These are phyloP conservation scores for Lordiphosa andalusiaca DNA, from an alignment of 2,888 invertebrate species.

Conservation along the genomic window DNA sequence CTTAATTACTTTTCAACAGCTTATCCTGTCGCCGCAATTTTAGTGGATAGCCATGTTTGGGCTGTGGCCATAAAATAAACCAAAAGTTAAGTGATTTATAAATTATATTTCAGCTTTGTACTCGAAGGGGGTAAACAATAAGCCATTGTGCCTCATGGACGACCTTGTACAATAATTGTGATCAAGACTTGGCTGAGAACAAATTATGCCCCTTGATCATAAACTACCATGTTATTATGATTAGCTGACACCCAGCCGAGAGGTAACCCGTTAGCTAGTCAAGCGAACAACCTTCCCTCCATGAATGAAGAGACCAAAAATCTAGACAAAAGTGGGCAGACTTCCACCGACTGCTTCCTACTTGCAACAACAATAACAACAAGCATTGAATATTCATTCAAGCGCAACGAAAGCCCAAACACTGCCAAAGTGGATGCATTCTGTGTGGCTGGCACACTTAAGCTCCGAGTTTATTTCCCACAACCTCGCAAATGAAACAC, in stretches of 20 bases:
- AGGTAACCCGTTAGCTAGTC: slow-evolving; percentile 44
- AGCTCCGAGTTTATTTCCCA: slow-evolving; percentile 46
- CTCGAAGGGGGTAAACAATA: slow-evolving; percentile 36
- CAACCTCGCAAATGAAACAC: slow-evolving; percentile 50
- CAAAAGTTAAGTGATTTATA: slow-evolving; percentile 13
- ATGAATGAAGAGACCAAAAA: slow-evolving; percentile 2
- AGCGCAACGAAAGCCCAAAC: slow-evolving; percentile 32
- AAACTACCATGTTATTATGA: slow-evolving; percentile 36
- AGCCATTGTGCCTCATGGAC: slow-evolving; percentile 40
- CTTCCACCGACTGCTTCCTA: slow-evolving; percentile 53
- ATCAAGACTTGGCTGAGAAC: slow-evolving; percentile 32
- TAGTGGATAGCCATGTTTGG: slow-evolving; percentile 2
- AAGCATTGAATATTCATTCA: slow-evolving; percentile 68
- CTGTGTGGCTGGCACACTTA: slow-evolving; percentile 52
- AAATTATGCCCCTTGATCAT: slow-evolving; percentile 47
- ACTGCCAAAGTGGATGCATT: slow-evolving; percentile 22
- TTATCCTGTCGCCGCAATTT: slow-evolving; percentile 21
- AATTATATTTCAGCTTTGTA: slow-evolving; percentile 7
- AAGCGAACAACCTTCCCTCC: slow-evolving; percentile 47
- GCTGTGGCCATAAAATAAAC: slow-evolving; percentile 8
- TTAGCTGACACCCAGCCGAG: slow-evolving; percentile 36
- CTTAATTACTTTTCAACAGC: slow-evolving; percentile 46
- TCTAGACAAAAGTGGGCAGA: slow-evolving; percentile 21
- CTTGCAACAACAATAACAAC: slow-evolving; percentile 37
- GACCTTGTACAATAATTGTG: slow-evolving; percentile 52